These are phyloP conservation scores for Metopolophium dirhodum DNA, from an alignment of 1,140 invertebrate species.

Conservation along the genomic window DNA sequence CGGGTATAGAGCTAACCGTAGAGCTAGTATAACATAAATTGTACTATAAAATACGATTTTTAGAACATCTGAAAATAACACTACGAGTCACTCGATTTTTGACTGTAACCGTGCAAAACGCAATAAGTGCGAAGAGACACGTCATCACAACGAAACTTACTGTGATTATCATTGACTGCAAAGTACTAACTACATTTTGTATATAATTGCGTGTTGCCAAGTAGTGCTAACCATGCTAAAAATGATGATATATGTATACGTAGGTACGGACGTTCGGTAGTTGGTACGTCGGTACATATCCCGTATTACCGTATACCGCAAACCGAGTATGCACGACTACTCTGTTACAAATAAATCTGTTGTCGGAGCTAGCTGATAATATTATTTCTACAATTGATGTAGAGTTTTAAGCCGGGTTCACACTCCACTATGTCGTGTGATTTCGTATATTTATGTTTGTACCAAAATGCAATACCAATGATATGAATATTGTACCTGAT, in stretches of 20 bases:
- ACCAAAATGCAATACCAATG: too few species aligned
- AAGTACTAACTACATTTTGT: background rate
- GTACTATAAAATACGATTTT: too few species aligned
- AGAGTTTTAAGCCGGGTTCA: background rate
- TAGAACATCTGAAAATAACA: background rate
- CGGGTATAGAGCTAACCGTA: too few species aligned
- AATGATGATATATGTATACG: too few species aligned
- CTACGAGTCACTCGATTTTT: background rate
- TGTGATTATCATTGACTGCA: background rate
- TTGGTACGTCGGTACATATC: too few species aligned
- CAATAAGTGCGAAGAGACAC: background rate
- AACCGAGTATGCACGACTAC: background rate
- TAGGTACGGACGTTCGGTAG: too few species aligned
- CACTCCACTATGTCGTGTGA: too few species aligned
- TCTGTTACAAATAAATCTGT: background rate
- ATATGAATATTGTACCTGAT: too few species aligned
- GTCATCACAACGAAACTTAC: background rate
- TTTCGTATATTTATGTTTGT: too few species aligned
- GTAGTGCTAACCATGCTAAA: too few species aligned
- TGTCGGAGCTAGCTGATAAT: background rate
- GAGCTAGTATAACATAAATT: too few species aligned
- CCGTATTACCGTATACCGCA: too few species aligned
- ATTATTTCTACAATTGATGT: background rate
- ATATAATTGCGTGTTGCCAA: background rate
- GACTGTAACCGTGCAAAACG: background rate